Base-by-base conservation (phyloP, 1,140 invertebrate genomes). In the Drosophila parvula region DNA sequence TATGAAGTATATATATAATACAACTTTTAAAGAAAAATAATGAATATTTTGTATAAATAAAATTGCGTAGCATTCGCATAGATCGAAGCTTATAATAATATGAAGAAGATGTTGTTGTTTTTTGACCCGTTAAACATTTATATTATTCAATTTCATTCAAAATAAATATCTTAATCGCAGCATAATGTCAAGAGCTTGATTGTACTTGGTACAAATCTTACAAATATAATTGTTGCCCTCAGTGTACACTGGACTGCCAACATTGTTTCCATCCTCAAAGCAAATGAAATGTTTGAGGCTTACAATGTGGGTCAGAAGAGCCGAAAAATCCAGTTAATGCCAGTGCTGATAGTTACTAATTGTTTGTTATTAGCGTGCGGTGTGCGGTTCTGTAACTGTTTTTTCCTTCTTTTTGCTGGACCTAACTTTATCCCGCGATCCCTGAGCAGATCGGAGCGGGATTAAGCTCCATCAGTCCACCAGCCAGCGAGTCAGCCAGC, bases 341-440 rank as follows among this genome's bases (percentile, higher is more conserved):
- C 81, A 81, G 77, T 62, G 62, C 74, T 62, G 63, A 89, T 88
- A 83, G 79, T 83, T 80, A 80, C 84, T 89, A 88, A 88, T 88
- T 88, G 84, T 80, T 89, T 83, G 74, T 89, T 88, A 88, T 88
- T 89, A 88, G 68, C 64, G 48, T 56, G 36, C 57, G 71, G 73
- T 67, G 48, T 56, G 36, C 57, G 71, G 73, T 67, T 81, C 78
- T 74, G 65, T 89, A 84, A 89, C 80, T 84, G 80, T 89, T 81
- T 53, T 32, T 47, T 34, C 27, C 10, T 5, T 9, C 9, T 43
- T 57, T 43, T 59, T 53, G 7, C 7, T 30, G 38, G 22, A 11
- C 27, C 28, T 14, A 16, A 9, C 11, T 36, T 53, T 36, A 16
- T 34, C 34, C 14, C 28, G 27, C 50, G 16, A 53, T 22, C 32